A percentile compares a stretch with the other conserved stretches of the same genome.
Conservation (phyloP, 2,113 vertebrate genomes). For the Antechinus stuartii region DNA sequence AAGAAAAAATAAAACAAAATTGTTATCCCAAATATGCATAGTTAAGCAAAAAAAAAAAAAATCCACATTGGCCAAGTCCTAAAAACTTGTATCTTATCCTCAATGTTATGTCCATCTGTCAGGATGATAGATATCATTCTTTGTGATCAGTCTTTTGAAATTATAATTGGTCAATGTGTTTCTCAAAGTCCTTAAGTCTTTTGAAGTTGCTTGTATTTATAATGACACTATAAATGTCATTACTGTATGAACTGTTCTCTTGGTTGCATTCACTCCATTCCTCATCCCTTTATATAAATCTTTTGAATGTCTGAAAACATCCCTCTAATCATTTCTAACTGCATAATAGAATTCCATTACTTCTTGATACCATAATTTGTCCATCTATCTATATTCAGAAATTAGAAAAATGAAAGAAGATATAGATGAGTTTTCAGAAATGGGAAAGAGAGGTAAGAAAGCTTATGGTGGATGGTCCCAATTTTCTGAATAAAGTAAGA, state of each 20-base stretch:
- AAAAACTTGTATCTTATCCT: not conserved
- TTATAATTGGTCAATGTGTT: not conserved
- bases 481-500: not conserved
- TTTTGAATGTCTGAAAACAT: not conserved
- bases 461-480: not conserved
- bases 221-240: not conserved
- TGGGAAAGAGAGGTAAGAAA: not conserved
- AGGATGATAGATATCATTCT: not conserved
- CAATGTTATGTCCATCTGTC: not conserved
- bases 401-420: not conserved
- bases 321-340: not conserved
- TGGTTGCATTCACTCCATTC: not conserved
- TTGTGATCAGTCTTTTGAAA: not conserved
- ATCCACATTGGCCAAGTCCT: not conserved
- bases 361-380: not conserved
- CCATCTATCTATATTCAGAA: not conserved
- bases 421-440: not conserved
- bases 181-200: not conserved
- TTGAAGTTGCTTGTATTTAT: not conserved
- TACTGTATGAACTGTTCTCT: not conserved
- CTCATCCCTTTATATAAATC: not conserved
- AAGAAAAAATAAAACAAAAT: not conserved
- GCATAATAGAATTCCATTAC: not conserved
- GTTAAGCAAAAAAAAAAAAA: not conserved
- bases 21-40: not conserved